A percentile compares a stretch with the other conserved stretches of the same genome.
These are phyloP conservation scores for Beris chalybata DNA, from an alignment of 2,888 invertebrate genomes.

Conservation along the genomic window DNA sequence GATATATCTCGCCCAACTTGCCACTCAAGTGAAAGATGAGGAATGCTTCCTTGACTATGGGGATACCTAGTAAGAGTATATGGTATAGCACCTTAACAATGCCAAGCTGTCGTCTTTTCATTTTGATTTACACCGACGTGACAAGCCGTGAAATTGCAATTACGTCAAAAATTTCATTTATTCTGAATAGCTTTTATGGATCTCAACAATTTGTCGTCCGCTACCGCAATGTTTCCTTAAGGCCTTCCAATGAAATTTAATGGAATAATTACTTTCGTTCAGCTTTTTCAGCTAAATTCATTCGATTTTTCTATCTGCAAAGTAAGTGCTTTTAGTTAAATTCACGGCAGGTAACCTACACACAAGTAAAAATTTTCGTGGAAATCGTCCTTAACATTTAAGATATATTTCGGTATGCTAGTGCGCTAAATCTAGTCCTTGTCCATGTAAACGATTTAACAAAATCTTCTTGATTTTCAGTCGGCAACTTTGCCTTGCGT, in stretches of 20 bases:
- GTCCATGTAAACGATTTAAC: neutral
- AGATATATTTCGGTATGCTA: no score
- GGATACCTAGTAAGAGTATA: neutral
- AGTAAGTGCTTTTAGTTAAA: neutral
- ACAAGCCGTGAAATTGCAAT: constrained; percentile 34
- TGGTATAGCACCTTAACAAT: neutral
- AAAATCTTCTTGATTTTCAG: constrained; percentile 2
- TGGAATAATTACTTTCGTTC: no score
- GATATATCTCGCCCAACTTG: constrained; percentile 20
- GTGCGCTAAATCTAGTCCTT: neutral
- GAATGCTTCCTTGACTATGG: neutral
- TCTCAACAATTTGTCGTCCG: neutral
- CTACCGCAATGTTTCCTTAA: neutral
- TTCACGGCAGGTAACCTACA: neutral
- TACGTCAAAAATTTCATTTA: constrained; percentile 23
- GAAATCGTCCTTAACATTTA: no score
- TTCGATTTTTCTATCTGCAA: neutral
- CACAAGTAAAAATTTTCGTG: no score
- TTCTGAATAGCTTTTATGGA: neutral
- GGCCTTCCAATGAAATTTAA: neutral
- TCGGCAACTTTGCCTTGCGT: constrained; percentile 29
- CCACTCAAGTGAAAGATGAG: neutral
- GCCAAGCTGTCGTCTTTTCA: neutral
- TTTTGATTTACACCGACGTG: constrained; percentile 23
- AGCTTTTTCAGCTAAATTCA: neutral